Evolutionary conservation across 2,888 invertebrate species (phyloP), one percentile per base, ranked within the genome.

Genomic region (Panopea generosa): DNA sequence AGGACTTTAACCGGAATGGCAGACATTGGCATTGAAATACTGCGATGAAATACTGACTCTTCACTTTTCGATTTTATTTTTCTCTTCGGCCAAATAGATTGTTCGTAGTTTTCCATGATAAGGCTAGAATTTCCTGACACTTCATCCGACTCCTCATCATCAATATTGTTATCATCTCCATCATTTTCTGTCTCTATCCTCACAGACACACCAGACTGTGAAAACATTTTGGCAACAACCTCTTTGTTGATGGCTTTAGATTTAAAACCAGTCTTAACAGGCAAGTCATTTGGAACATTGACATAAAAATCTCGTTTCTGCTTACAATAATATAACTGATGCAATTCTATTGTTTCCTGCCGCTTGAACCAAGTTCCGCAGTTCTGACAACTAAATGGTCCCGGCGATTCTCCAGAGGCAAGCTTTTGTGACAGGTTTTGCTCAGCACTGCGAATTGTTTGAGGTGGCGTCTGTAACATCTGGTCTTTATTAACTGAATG

Each of bases 331-430:
- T 95, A 95, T 89, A 95, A 94, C 88, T 95, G 95, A 91, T 97
- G 97, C 70, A 96, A 94, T 90, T 96, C 96, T 84, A 97, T 93
- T 89, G 96, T 96, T 81, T 97, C 96, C 45, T 95, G 95, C 85
- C 96, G 96, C 89, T 96, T 95, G 89, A 96, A 97, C 29, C 95
- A 95, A 89, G 95, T 95, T 89, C 95, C 95, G 91, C 97, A 97
- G 62, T 95, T 93, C 0, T 95, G 95, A 89, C 97, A 97, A 45
- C 73, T 67, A 43, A 60, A 77, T n/a, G 66, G 68, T 24, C 77
- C 45, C 4, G 16, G 16, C 16, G 45, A 9, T 45, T 18, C 16
- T 9, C 20, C 16, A 18, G 6, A 6, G 16, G 6, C 45, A 45
- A 45, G 4, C 6, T 20, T 45, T 16, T 45, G 6, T 45, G 45